These are phyloP conservation scores for Homarus gammarus DNA, from an alignment of 2,888 invertebrate genomes.

Conservation along the genomic window DNA sequence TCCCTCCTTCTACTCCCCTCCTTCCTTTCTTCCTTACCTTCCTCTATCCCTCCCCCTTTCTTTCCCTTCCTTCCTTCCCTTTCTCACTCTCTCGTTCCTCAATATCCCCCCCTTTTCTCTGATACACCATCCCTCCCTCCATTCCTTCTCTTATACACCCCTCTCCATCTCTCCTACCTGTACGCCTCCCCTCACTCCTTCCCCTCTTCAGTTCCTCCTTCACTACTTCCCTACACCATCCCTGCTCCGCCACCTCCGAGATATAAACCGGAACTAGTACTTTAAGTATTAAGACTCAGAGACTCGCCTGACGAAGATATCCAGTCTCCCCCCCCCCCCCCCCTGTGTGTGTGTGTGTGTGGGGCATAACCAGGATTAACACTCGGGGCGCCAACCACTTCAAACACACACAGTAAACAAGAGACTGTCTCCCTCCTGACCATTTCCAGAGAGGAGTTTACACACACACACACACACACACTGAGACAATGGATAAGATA, in stretches of 20 bases:
- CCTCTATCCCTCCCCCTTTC: background rate
- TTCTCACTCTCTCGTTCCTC: background rate
- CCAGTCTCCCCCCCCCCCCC: no score
- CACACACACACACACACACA: constrained; percentile 17
- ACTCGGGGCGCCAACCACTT: background rate
- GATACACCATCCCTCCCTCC: background rate
- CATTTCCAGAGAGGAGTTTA: background rate
- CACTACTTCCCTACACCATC: no score
- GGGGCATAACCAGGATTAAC: constrained; percentile 48
- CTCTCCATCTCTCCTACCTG: background rate
- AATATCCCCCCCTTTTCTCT: background rate
- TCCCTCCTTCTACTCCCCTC: background rate
- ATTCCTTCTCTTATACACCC: no score
- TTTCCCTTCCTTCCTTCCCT: background rate
- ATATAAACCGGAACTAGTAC: no score
- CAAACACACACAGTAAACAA: constrained; percentile 4
- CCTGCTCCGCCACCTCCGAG: no score
- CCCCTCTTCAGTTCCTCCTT: no score
- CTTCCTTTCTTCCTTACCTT: background rate
- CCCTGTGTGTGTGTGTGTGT: no score
- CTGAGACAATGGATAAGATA: background rate
- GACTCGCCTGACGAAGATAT: no score
- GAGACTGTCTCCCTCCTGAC: background rate
- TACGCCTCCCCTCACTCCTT: background rate
- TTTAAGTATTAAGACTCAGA: no score